phyloP scores from a whole-genome alignment of 2,888 invertebrate species.

The Leucozona laternaria region DNA sequence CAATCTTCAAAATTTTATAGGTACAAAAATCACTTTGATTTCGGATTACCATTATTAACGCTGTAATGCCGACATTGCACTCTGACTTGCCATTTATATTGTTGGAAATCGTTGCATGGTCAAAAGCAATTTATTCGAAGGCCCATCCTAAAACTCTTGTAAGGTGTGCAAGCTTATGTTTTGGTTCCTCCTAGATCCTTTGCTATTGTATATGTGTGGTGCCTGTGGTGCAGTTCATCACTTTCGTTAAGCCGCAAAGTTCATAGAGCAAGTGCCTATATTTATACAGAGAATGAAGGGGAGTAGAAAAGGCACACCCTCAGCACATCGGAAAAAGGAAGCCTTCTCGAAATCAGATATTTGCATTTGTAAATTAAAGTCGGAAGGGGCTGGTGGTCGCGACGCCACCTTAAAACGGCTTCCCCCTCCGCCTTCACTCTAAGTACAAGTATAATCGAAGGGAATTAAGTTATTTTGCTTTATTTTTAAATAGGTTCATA shows the following conservation, averaged over 20 bases:
- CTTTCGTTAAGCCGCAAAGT: conserved; percentile 56
- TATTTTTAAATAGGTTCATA: conserved; percentile 28
- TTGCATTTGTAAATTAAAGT: conserved; percentile 75
- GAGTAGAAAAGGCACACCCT: conserved; percentile 32
- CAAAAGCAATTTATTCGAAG: conserved; percentile 76
- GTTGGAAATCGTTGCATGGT: conserved; percentile 74
- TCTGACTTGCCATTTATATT: conserved; percentile 46
- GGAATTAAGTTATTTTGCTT: conserved; percentile 73
- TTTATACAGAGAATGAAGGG: not conserved
- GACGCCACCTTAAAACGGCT: conserved; percentile 11
- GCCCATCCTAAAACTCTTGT: conserved; percentile 72
- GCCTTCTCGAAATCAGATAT: conserved; percentile 68
- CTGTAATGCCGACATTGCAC: conserved; percentile 58
- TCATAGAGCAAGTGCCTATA: not conserved
- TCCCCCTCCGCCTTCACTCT: not conserved
- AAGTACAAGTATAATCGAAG: conserved; percentile 54
- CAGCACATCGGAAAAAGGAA: conserved; percentile 37
- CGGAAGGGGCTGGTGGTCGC: conserved; percentile 63
- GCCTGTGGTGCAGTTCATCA: conserved; percentile 57
- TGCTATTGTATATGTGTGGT: not conserved
- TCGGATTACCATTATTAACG: conserved; percentile 60
- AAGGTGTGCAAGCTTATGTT: conserved; percentile 78
- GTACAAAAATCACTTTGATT: conserved; percentile 50
- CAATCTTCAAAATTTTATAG: conserved; percentile 41
- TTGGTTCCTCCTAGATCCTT: conserved; percentile 62